A percentile compares a stretch with the other conserved stretches of the same genome.
These are phyloP conservation scores for Caloenas nicobarica DNA, from an alignment of 2,113 vertebrate genomes.

Conservation along the genomic window DNA sequence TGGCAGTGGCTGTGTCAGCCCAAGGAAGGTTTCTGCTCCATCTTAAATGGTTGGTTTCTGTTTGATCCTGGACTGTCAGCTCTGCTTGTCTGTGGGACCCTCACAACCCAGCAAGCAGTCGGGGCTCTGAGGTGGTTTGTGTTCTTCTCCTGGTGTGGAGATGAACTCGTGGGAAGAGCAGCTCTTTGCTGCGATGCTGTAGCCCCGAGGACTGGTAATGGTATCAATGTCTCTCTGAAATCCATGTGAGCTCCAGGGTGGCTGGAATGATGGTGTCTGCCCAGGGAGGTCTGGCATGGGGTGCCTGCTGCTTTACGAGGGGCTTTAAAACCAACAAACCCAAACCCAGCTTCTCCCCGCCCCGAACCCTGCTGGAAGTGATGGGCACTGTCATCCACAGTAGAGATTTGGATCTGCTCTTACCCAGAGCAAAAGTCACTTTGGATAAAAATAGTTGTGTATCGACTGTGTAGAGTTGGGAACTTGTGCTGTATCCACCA, in stretches of 20 bases:
- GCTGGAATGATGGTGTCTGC: neutral
- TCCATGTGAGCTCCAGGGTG: neutral
- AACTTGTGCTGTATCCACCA: accelerated
- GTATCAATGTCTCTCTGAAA: neutral
- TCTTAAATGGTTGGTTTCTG: neutral
- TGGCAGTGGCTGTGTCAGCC: accelerated
- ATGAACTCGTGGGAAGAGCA: neutral
- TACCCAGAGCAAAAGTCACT: neutral
- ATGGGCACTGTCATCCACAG: neutral
- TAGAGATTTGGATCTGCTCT: neutral
- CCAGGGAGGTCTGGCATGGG: neutral
- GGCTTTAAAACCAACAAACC: neutral
- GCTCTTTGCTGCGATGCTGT: neutral
- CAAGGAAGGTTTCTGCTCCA: neutral
- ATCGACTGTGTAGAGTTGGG: neutral
- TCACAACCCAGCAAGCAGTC: accelerated
- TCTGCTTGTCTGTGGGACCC: neutral
- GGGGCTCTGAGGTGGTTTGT: accelerated
- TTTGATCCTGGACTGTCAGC: accelerated
- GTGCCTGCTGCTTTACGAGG: neutral
- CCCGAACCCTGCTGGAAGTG: neutral
- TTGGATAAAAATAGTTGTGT: neutral
- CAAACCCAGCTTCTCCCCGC: neutral
- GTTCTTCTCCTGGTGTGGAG: neutral
- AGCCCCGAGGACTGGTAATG: neutral